Conservation (phyloP, 2,888 invertebrate species). For the Apoda limacodes region DNA sequence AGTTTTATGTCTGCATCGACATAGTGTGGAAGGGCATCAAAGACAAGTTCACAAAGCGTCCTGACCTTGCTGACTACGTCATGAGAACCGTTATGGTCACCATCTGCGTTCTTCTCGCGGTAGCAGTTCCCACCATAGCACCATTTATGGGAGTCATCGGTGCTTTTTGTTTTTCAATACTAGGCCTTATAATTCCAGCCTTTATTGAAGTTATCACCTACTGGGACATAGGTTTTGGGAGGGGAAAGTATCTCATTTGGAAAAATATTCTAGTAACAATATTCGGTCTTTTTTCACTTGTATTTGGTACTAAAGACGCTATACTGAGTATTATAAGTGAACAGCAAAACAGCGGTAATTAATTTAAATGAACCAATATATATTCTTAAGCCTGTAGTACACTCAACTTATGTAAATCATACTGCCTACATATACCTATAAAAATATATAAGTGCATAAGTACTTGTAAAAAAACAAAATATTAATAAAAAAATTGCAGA, state of each 20-base stretch:
- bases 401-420: too few relatives aligned
- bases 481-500: too few relatives aligned
- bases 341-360: constrained; percentile 23
- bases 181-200: constrained; percentile 89
- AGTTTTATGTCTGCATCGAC: constrained; percentile 96
- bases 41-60: constrained; percentile 76
- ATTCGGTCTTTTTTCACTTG: constrained; percentile 83
- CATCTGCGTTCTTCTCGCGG: constrained; percentile 80
- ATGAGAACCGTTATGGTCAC: constrained; percentile 76
- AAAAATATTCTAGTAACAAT: constrained; percentile 82
- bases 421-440: too few relatives aligned
- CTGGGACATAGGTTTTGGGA: constrained; percentile 87
- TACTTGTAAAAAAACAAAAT: too few relatives aligned
- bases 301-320: constrained; percentile 76
- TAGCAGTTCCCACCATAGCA: constrained; percentile 87
- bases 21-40: constrained; percentile 90
- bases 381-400: too few relatives aligned
- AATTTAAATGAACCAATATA: too few relatives aligned
- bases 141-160: constrained; percentile 94
- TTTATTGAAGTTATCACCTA: constrained; percentile 87
- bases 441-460: too few relatives aligned
- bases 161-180: constrained; percentile 91
- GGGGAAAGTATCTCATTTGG: constrained; percentile 77
- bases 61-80: constrained; percentile 79
- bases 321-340: constrained; percentile 31